Evolutionary conservation across 1,140 invertebrate species (phyloP), one percentile per base, ranked within the genome.

Genomic region (Ooceraea biroi): DNA sequence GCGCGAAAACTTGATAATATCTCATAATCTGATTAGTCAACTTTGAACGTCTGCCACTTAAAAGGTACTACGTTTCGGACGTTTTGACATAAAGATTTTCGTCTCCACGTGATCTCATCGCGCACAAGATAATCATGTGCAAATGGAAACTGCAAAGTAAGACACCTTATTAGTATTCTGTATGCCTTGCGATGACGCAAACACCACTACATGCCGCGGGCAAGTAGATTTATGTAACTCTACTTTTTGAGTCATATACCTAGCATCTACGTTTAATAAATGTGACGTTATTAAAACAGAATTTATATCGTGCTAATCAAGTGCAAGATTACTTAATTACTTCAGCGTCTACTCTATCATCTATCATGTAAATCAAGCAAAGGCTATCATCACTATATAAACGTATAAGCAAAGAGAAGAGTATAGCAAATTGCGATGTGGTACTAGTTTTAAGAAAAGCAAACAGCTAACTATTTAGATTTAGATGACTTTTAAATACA

Each of bases 111-210:
- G 36, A 36, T 36, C 36, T 36, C 36, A 36, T 36, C 36, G 7
- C 36, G 36, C 36, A 71, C n/a, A 48, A 71, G 48, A 17, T 27
- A 55, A 71, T 71, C n/a, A 17, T 36, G n/a, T n/a, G 27, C n/a
- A 48, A 71, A 55, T 52, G 30, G 48, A 25, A 10, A 55, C 2
- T 19, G 25, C 68, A 71, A 71, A 48, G 48, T 71, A 27, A 52
- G 27, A 30, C 22, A 69, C 0, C 22, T 68, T 36, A 55, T 55
- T 55, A 55, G 52, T 55, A 55, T 55, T 22, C 50, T 4, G 50
- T 19, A 19, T 7, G 52, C 19, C 5, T 22, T n/a, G 1, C n/a
- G 52, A 55, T 55, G 52, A 55, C 19, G n/a, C 52, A 22, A 1
- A 55, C 52, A 50, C 27, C 46, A 52, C 10, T 52, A 52, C 52